Percentiles rank a stretch among this genome's conserved stretches.
These are phyloP conservation scores for Bombus turneri DNA, from an alignment of 1,140 invertebrate genomes.

Conservation along the genomic window DNA sequence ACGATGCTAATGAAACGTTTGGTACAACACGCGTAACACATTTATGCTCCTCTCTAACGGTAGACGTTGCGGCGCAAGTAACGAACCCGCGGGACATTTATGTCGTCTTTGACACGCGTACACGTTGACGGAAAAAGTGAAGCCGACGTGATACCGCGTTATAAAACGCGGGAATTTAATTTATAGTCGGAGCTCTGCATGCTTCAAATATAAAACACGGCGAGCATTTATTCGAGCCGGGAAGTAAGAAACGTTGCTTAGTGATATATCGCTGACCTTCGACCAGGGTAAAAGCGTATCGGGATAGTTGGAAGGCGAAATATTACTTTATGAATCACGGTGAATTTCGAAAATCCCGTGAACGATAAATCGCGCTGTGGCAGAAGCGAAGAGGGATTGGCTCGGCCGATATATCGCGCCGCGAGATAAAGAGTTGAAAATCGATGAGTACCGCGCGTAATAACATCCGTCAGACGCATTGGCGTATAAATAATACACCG, in stretches of 20 bases:
- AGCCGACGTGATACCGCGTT: background rate
- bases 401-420: background rate
- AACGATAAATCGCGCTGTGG: background rate
- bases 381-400: background rate
- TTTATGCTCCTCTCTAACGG: no score
- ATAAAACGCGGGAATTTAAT: background rate
- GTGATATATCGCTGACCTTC: conserved; percentile 14
- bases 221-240: background rate
- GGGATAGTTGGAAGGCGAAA: conserved; percentile 1
- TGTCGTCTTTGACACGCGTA: background rate
- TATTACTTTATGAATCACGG: conserved; percentile 30
- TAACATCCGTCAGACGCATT: conserved; percentile 28
- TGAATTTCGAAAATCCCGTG: conserved; percentile 21
- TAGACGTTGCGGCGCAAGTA: no score
- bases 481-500: background rate
- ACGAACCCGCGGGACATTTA: background rate
- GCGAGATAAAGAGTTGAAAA: conserved; percentile 16
- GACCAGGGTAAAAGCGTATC: conserved; percentile 7
- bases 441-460: background rate
- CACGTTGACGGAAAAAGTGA: background rate
- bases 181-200: background rate
- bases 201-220: background rate
- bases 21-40: no score
- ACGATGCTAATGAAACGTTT: no score
- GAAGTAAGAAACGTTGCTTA: background rate